Conservation (phyloP, 2,888 invertebrate genomes). For the Myopa tessellatipennis region DNA sequence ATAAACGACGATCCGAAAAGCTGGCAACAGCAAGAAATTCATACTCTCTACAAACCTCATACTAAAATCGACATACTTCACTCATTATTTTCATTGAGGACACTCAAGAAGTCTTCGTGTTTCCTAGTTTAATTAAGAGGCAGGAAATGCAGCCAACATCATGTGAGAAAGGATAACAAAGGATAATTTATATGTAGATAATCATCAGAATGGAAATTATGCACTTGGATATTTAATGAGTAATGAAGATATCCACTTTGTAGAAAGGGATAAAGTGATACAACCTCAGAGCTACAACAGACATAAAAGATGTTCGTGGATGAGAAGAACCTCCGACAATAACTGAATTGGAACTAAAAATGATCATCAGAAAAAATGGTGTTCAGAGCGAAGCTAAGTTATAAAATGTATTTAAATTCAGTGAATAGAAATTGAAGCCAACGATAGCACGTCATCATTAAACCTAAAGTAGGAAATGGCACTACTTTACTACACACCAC, state of each 20-base stretch:
- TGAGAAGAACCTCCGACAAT: too few species aligned
- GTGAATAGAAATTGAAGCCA: not conserved
- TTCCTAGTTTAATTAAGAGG: not conserved
- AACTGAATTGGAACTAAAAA: too few species aligned
- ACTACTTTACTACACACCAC: not conserved
- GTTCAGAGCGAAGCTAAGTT: not conserved
- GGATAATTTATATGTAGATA: too few species aligned
- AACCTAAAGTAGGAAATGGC: not conserved
- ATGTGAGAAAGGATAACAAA: not conserved
- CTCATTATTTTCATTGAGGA: slow-evolving; percentile 16
- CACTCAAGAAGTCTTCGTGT: slow-evolving; percentile 7
- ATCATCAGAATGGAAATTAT: too few species aligned
- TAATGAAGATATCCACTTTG: not conserved
- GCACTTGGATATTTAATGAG: too few species aligned
- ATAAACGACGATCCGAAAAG: too few species aligned
- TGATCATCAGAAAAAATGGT: not conserved
- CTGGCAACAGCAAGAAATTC: too few species aligned
- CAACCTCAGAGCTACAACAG: too few species aligned
- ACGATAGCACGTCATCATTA: not conserved
- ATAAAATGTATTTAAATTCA: not conserved
- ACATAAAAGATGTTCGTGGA: too few species aligned
- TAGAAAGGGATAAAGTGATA: not conserved
- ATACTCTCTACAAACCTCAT: not conserved
- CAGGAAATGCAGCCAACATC: not conserved
- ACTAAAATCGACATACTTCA: slow-evolving; percentile 23